Evolutionary conservation across 2,797 vertebrate genomes (phyloP).

Genomic region (Anguilla anguilla): DNA sequence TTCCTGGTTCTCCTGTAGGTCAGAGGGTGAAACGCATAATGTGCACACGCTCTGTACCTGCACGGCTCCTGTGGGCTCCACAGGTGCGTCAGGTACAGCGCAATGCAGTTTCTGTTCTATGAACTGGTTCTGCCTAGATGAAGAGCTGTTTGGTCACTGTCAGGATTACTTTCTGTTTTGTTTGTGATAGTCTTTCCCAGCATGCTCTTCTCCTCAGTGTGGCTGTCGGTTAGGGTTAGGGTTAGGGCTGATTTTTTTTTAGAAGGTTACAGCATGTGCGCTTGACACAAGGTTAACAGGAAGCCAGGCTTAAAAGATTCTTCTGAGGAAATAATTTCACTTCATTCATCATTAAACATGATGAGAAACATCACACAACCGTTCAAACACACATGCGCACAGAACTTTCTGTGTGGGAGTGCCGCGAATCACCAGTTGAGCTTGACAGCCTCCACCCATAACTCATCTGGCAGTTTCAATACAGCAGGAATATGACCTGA

Average conservation of each 20-base stretch:
- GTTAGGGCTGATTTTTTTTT: too few species aligned
- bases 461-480: not conserved
- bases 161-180: not conserved
- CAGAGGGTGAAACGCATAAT: not conserved
- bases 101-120: not conserved
- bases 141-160: not conserved
- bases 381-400: not conserved
- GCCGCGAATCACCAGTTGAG: not conserved
- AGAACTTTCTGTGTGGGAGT: not conserved
- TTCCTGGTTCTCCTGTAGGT: not conserved
- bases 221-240: too few species aligned
- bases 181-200: not conserved
- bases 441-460: not conserved
- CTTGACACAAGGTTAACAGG: not conserved
- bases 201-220: not conserved
- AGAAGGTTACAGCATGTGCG: not conserved
- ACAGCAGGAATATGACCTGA: not conserved
- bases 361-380: not conserved
- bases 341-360: not conserved
- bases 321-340: not conserved
- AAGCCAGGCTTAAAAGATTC: not conserved
- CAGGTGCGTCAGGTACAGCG: not conserved
- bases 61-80: not conserved
- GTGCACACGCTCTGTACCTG: not conserved
- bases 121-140: not conserved